A percentile compares a stretch with the other conserved stretches of the same genome.
Evolutionary conservation across 2,888 invertebrate genomes (phyloP).

Genomic region (Drosophila mulleri): DNA sequence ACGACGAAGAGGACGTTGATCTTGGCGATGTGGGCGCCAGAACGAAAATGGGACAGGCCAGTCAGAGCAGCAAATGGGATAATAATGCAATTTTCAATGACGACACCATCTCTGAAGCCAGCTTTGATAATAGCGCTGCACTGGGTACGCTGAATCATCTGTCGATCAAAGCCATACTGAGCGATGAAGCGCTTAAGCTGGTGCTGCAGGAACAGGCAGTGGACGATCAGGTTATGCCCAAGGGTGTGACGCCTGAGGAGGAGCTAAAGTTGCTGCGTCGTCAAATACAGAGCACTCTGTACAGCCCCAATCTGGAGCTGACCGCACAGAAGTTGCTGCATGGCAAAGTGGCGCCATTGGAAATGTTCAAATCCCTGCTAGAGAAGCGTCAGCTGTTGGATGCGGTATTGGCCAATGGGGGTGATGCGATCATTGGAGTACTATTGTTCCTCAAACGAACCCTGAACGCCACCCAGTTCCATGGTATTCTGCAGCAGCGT

Average conservation of each 20-base stretch:
- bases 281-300: constrained; percentile 80
- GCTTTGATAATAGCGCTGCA: constrained; percentile 80
- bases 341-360: constrained; percentile 86
- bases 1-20: constrained; percentile 89
- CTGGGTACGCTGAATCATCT: constrained; percentile 77
- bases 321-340: constrained; percentile 85
- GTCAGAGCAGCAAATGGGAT: constrained; percentile 58
- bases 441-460: constrained; percentile 91
- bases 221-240: constrained; percentile 78
- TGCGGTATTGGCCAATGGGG: constrained; percentile 89
- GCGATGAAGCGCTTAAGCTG: constrained; percentile 79
- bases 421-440: constrained; percentile 89
- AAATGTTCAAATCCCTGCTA: constrained; percentile 87
- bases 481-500: constrained; percentile 89
- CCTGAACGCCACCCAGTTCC: constrained; percentile 89
- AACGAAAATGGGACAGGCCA: constrained; percentile 13
- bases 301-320: constrained; percentile 79
- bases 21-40: constrained; percentile 6
- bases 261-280: constrained; percentile 83
- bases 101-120: constrained; percentile 84
- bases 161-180: constrained; percentile 82
- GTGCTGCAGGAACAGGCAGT: constrained; percentile 81
- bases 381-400: constrained; percentile 91
- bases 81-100: constrained; percentile 75
- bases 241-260: constrained; percentile 83